Evolutionary conservation across 2,113 vertebrate genomes (phyloP).

Genomic region (Lanius ludovicianus): DNA sequence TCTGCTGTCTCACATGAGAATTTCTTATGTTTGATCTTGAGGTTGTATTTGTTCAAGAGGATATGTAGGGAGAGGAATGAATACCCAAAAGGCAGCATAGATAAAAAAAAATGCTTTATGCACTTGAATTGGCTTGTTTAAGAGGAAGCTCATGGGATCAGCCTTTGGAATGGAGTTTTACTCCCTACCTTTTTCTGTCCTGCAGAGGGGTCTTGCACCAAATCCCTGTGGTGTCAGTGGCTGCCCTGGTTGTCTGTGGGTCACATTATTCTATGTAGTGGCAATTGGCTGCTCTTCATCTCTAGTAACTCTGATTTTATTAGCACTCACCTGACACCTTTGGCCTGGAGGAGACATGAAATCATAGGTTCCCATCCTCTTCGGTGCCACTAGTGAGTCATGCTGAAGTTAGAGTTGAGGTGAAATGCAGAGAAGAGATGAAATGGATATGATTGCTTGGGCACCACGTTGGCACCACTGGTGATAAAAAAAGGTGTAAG

Average conservation of each 20-base stretch:
- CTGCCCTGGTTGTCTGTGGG: neutral
- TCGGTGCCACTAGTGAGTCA: neutral
- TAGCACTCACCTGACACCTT: neutral
- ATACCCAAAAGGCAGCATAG: neutral
- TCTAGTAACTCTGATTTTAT: neutral
- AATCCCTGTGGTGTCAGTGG: neutral
- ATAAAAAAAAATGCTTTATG: neutral
- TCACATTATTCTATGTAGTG: rapidly evolving
- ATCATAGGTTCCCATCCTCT: neutral
- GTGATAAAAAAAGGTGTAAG: neutral
- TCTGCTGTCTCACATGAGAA: neutral
- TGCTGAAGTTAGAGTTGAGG: neutral
- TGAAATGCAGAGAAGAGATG: neutral
- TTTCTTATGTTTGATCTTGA: neutral
- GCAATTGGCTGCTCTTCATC: neutral
- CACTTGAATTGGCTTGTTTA: neutral
- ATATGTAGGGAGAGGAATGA: neutral
- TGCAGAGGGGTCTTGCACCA: neutral
- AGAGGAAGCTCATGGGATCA: neutral
- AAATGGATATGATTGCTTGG: rapidly evolving
- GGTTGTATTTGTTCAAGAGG: neutral
- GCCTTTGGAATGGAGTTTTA: neutral
- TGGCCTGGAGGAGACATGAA: neutral
- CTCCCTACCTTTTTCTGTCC: neutral
- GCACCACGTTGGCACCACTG: neutral